Percentiles rank a stretch among this genome's conserved stretches.
Conservation (phyloP, 2,797 vertebrate species). For the Hypotaenidia okinawae region DNA sequence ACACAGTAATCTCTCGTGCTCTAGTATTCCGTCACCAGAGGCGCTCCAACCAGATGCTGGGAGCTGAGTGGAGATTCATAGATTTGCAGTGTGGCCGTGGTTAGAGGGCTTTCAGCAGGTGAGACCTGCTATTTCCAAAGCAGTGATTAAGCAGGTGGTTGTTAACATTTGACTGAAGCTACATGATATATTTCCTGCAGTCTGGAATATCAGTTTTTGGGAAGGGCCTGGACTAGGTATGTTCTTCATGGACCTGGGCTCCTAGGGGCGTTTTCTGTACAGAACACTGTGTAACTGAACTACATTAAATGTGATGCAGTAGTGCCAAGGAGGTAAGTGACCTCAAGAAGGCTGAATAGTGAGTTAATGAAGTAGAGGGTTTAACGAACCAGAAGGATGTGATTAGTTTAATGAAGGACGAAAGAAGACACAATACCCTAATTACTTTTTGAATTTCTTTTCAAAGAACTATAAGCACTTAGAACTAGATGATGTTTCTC, state of each 20-base stretch:
- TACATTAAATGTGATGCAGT: background rate
- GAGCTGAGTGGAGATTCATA: background rate
- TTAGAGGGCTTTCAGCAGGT: background rate
- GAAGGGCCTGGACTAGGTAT: background rate
- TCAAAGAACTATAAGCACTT: background rate
- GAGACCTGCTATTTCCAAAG: background rate
- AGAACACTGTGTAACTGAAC: background rate
- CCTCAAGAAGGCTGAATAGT: background rate
- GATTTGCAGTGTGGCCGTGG: background rate
- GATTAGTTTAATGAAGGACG: slow-evolving; percentile 17
- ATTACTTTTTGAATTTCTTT: slow-evolving; percentile 21
- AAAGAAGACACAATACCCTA: background rate
- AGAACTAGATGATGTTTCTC: background rate
- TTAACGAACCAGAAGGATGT: background rate
- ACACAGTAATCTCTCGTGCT: rapidly evolving
- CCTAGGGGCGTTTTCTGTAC: background rate
- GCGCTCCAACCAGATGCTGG: background rate
- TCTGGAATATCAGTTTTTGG: background rate
- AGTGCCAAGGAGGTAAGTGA: background rate
- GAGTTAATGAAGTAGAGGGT: background rate
- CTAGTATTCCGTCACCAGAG: background rate
- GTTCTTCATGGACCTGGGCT: background rate
- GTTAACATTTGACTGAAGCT: background rate
- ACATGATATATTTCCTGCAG: rapidly evolving
- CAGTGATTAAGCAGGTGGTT: background rate